A percentile compares a stretch with the other conserved stretches of the same genome.
Evolutionary conservation across 1,140 invertebrate genomes (phyloP).

Genomic region (Dolichoris vasculosae): DNA sequence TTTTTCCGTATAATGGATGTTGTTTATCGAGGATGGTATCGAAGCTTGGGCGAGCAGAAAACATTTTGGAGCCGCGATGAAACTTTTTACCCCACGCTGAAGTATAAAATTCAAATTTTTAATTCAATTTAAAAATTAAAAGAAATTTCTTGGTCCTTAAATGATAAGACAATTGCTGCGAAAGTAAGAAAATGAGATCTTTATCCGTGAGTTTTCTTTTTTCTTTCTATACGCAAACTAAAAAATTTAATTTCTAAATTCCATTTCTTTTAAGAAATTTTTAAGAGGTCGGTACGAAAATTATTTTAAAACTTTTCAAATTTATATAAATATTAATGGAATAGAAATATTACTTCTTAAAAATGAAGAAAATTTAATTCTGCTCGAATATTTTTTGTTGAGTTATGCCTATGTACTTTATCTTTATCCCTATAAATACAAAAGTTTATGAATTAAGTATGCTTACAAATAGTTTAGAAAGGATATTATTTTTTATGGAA

Average conservation of each 20-base stretch:
- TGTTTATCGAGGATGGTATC: no score
- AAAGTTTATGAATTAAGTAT: no score
- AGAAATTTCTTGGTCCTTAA: background rate
- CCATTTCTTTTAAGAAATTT: background rate
- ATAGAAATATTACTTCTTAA: background rate
- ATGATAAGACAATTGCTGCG: background rate
- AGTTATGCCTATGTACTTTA: background rate
- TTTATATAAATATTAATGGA: background rate
- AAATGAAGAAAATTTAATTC: background rate
- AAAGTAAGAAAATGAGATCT: background rate
- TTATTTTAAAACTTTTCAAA: background rate
- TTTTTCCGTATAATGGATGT: no score
- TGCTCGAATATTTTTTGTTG: background rate
- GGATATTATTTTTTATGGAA: no score
- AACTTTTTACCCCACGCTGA: no score
- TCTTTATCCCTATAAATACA: background rate
- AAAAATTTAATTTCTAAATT: background rate
- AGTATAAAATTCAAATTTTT: background rate
- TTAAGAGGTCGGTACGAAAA: background rate
- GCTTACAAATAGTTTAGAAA: no score
- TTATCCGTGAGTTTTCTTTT: background rate
- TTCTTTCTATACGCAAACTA: background rate
- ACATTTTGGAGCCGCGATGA: background rate
- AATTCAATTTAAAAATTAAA: background rate
- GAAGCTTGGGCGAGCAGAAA: no score